These are phyloP conservation scores for Mylabris sibirica DNA, from an alignment of 2,888 invertebrate species.

Conservation along the genomic window DNA sequence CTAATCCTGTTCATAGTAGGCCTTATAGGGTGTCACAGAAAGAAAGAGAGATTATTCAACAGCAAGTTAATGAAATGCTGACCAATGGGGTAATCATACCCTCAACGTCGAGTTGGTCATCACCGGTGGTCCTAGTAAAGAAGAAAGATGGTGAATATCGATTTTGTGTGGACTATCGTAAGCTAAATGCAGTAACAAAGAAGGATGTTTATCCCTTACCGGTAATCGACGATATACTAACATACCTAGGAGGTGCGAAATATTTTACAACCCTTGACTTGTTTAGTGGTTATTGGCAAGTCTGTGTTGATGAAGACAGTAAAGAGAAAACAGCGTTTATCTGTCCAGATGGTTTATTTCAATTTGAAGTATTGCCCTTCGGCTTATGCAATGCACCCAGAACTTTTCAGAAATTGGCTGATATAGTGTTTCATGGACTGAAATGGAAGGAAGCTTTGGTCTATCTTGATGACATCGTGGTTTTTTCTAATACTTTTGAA, in stretches of 20 bases:
- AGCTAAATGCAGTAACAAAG: slow-evolving; percentile 35
- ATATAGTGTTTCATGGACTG: no score
- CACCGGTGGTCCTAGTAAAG: neutral
- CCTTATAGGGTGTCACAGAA: neutral
- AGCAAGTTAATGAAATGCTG: neutral
- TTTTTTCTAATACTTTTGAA: slow-evolving; percentile 17
- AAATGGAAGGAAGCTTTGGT: slow-evolving; percentile 28
- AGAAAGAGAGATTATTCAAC: neutral
- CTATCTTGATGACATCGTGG: slow-evolving; percentile 30
- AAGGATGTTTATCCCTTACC: slow-evolving; percentile 38
- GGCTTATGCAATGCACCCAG: slow-evolving; percentile 41
- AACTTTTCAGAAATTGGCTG: slow-evolving; percentile 38
- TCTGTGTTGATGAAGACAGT: slow-evolving; percentile 26
- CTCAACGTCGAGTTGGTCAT: neutral
- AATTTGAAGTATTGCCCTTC: slow-evolving; percentile 39
- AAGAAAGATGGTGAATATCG: neutral
- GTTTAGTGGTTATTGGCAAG: slow-evolving; percentile 40
- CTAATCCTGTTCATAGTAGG: neutral
- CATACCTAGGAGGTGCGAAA: slow-evolving; percentile 32
- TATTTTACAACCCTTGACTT: slow-evolving; percentile 39
- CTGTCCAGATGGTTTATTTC: slow-evolving; percentile 37
- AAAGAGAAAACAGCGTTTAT: slow-evolving; percentile 39
- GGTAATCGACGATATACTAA: slow-evolving; percentile 39
- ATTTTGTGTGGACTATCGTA: slow-evolving; percentile 31
- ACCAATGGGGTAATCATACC: neutral